These are phyloP conservation scores for Dione vanillae DNA, from an alignment of 2,888 invertebrate species.

Conservation along the genomic window DNA sequence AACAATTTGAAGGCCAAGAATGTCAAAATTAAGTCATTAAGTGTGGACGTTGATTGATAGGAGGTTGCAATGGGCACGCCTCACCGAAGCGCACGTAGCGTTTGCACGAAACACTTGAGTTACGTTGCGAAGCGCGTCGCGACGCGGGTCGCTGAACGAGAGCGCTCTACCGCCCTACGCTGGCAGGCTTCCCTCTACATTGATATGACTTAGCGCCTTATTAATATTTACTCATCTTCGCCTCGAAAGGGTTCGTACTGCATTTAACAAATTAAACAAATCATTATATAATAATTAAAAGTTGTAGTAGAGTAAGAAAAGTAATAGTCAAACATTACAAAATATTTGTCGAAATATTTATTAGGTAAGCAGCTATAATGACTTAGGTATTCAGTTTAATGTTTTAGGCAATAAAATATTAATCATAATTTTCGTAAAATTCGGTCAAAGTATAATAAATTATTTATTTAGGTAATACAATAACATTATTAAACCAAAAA, in stretches of 20 bases:
- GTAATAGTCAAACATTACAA: too few species aligned
- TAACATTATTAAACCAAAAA: too few species aligned
- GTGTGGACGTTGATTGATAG: constrained; percentile 77
- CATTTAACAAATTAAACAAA: background rate
- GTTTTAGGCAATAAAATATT: too few species aligned
- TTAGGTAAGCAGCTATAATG: too few species aligned
- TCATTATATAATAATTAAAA: background rate
- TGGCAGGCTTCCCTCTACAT: constrained; percentile 53
- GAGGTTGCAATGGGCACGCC: constrained; percentile 70
- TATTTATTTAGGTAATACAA: too few species aligned
- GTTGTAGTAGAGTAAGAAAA: background rate
- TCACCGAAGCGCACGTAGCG: constrained; percentile 71
- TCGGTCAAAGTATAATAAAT: too few species aligned
- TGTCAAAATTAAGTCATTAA: constrained; percentile 81
- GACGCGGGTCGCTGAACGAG: constrained; percentile 42
- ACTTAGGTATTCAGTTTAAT: too few species aligned
- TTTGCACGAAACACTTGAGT: constrained; percentile 57
- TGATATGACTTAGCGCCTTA: constrained; percentile 59
- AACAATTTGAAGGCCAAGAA: constrained; percentile 59
- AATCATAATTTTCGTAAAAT: too few species aligned
- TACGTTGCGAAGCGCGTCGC: constrained; percentile 41
- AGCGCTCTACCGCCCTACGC: constrained; percentile 16
- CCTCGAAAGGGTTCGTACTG: constrained; percentile 49
- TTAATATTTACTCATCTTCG: constrained; percentile 56
- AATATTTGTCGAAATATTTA: too few species aligned